A percentile compares a stretch with the other conserved stretches of the same genome.
phyloP scores from a whole-genome alignment of 2,113 vertebrate species.

The Microtus pennsylvanicus region DNA sequence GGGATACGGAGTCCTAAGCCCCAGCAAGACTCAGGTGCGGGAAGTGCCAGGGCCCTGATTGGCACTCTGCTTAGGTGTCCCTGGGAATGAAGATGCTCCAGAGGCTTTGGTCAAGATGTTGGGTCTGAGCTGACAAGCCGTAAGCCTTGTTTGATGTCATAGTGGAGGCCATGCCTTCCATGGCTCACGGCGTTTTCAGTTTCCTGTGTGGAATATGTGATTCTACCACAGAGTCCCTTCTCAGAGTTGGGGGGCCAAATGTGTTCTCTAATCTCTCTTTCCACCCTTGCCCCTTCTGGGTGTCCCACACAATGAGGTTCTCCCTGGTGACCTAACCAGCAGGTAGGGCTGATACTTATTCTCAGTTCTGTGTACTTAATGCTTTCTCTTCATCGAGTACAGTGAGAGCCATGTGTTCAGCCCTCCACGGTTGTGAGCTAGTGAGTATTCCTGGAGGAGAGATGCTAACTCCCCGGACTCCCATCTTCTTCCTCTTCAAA shows the following conservation, averaged over 20 bases:
- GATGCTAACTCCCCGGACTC: neutral
- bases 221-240: rapidly evolving
- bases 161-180: neutral
- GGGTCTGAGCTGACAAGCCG: neutral
- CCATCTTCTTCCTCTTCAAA: no score
- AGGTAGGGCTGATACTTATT: neutral
- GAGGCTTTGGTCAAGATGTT: neutral
- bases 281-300: rapidly evolving
- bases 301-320: rapidly evolving
- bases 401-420: rapidly evolving
- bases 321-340: no score
- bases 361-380: neutral
- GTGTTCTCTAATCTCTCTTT: rapidly evolving
- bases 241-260: neutral
- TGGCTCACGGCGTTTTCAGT: rapidly evolving
- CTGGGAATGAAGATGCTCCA: rapidly evolving
- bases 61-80: neutral
- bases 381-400: neutral
- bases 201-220: rapidly evolving
- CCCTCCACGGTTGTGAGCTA: rapidly evolving
- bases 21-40: neutral
- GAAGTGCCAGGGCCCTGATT: neutral
- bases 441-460: no score
- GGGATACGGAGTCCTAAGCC: neutral
- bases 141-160: neutral